These are phyloP conservation scores for Campylomormyrus tamandua DNA, from an alignment of 2,113 vertebrate genomes.

Conservation along the genomic window DNA sequence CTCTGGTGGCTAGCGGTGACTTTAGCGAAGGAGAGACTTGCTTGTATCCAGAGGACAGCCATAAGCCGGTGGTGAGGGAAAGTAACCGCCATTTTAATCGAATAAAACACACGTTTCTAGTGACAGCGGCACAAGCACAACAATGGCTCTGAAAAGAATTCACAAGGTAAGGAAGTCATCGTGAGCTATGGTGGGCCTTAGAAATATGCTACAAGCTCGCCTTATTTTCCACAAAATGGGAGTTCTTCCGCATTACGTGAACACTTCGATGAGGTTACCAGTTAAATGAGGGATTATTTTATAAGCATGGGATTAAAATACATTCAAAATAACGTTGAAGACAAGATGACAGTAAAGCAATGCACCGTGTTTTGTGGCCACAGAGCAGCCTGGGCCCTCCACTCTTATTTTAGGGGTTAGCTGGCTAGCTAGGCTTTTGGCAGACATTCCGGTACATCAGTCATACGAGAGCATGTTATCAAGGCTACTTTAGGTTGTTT, in stretches of 20 bases:
- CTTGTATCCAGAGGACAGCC: conserved; percentile 41
- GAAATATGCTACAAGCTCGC: conserved; percentile 17
- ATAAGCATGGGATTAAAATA: neutral
- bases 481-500: neutral
- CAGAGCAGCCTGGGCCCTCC: conserved; percentile 16
- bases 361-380: conserved; percentile 9
- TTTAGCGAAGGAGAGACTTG: conserved; percentile 31
- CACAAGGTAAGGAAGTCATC: conserved; percentile 81
- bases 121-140: conserved; percentile 71
- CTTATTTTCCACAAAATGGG: neutral
- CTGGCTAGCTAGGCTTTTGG: conserved; percentile 4
- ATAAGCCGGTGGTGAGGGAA: conserved; percentile 39
- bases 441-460: neutral
- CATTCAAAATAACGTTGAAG: neutral
- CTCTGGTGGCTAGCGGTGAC: conserved; percentile 31
- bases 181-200: conserved; percentile 46
- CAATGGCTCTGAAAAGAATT: conserved; percentile 92
- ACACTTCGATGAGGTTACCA: neutral
- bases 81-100: conserved; percentile 64
- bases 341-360: conserved; percentile 29
- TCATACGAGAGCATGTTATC: neutral
- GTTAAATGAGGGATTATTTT: neutral
- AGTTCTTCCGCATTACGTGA: neutral
- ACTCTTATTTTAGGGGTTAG: neutral
- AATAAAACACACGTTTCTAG: conserved; percentile 56